Base-by-base conservation (phyloP, 2,797 vertebrate species). In the Caiman crocodilus region DNA sequence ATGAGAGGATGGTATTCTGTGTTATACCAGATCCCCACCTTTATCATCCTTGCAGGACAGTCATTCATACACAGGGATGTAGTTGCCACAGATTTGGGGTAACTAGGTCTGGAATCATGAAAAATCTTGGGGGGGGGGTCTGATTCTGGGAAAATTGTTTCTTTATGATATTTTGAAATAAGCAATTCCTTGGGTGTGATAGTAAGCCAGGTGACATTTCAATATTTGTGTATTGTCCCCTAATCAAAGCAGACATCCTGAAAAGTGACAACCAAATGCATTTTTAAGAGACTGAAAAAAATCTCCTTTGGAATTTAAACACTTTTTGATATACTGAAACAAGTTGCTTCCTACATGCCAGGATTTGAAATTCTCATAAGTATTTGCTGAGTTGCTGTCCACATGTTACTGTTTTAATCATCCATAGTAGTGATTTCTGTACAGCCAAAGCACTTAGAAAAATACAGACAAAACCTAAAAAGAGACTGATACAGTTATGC, bases 251-350 rank as follows among this genome's bases (percentile, higher is more conserved):
- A 93, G 75, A 87, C 11, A 77, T 55, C 42, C 60, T 35, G 92
- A 93, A 92, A 26, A 86, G 89, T 88, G 89, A 90, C 88, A 96
- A 93, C 57, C 80, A 93, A 79, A 91, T 88, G 7, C 89, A 86
- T 92, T 94, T 75, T 93, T 90, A 94, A 93, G 23, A 89, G 21
- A 87, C 26, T 65, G 42, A 65, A 74, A 86, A 79, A 94, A 91
- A 69, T 92, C 60, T 96, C 76, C 81, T 90, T 89, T 92, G 81
- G 85, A 92, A 94, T 94, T 93, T 94, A 93, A 94, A 94, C 88
- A 89, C 87, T 91, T 90, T 35, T 50, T 50, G 42, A 50, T 23
- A 56, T 76, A 95, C 95, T 90, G 90, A 90, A 93, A 93, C 15
- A 78, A 94, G 83, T 50, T 0, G 1, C 82, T 94, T 96, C 77